Base-by-base conservation (phyloP, 1,140 invertebrate species). In the Andricus grossulariae region DNA sequence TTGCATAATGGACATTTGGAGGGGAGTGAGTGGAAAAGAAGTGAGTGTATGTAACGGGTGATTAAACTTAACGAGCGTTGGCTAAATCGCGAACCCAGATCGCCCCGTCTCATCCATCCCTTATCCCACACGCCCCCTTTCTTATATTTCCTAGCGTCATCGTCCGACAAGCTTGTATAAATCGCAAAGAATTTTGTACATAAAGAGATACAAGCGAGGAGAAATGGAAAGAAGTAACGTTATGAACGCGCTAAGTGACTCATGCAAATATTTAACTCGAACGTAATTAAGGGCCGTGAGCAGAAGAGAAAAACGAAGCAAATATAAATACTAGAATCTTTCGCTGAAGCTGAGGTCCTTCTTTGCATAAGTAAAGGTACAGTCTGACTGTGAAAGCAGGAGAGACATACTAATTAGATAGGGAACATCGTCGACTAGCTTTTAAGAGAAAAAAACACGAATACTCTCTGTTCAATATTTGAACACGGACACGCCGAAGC, bases 381-480 rank as follows among this genome's bases (percentile, higher is more conserved):
- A 66, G 60, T 66, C 60, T 50, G 73, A 82, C 76, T 79, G 78
- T 75, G 52, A 77, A 82, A 71, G 75, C 66, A 52, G 73, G 71
- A 70, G 73, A 71, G 79, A 80, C 57, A 80, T 73, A 73, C 74
- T 80, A 77, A 83, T 80, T 80, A 78, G 76, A 82, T 83, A 83
- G 80, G 79, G 76, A 82, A 71, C 73, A 60, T 82, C 74, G 71
- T 82, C 74, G 70, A 80, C 54, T 82, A 78, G 74, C 73, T 66
- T 25, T n/a, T 66, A 66, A 66, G 60, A 66, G 39, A 55, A 55
- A 76, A 72, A 81, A 83, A 78, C 78, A 77, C 76, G 78, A 80
- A 78, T 77, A 80, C 84, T 78, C 60, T 83, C 80, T 84, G 85
- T 89, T 88, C 85, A 88, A 88, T 87, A 86, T 85, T 88, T 85